Evolutionary conservation across 2,888 invertebrate species (phyloP), one percentile per base, ranked within the genome.

Genomic region (Caenorhabditis sp.): DNA sequence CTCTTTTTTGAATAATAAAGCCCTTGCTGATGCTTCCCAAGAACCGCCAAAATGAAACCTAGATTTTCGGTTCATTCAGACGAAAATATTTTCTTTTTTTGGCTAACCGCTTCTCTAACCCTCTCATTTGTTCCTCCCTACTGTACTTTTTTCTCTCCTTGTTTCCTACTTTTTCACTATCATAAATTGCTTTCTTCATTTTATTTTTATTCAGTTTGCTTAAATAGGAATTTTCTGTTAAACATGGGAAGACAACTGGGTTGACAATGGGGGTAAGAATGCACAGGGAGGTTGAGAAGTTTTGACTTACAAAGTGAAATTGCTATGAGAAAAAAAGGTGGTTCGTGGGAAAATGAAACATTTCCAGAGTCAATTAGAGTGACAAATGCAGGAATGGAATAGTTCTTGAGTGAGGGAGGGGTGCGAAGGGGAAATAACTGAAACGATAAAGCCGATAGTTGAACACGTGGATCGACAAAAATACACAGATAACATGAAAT

Each of bases 1-100:
- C n/a, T n/a, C n/a, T n/a, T 64, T 22, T 58, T n/a, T 31, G 70
- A 70, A 82, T 19, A 35, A 59, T n/a, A 72, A 61, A 24, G 14
- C 26, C n/a, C 72, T 3, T 44, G 26, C 54, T 38, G 14, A 38
- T 35, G 10, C 14, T 69, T 69, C 35, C 26, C 14, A 26, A 41
- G 49, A 59, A 4, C 68, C 44, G 56, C 73, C 80, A 80, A 80
- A 80, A 59, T 31, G 56, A 66, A 68, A 68, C 31, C 19, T 61
- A 59, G 54, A 80, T 73, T 80, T 80, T 74, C 80, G 74, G 68
- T 73, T 63, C 12, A 28, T 28, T 73, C 74, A 61, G 73, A 56
- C 74, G 80, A 73, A 73, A 80, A 79, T 70, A 47, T 70, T 64
- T 70, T 51, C 51, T 47, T 77, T 77, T n/a, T 79, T 79, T 79